Evolutionary conservation across 2,888 invertebrate genomes (phyloP), one percentile per base, ranked within the genome.

Genomic region (Candidula unifasciata): DNA sequence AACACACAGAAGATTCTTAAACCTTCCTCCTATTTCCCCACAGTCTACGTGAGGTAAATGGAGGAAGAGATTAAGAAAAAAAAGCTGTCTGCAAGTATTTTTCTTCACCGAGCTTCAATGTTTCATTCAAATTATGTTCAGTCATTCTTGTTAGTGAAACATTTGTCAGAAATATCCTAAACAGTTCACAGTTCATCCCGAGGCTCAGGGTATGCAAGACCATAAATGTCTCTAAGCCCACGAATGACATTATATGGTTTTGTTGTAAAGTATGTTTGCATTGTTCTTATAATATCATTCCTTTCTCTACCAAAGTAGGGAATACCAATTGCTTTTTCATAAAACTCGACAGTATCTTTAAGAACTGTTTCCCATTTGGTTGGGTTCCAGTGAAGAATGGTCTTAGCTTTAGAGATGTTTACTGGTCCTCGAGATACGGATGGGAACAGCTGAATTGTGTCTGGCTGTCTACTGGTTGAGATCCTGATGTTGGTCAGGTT

Each of bases 361-460:
- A 94, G 82, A 8, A 92, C 93, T 37, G 89, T 88, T 16, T 90
- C 87, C 90, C 92, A 92, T 0, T 91, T 88, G 0, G 94, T 93
- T 0, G 94, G 94, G 13, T 89, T 87, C 91, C 94, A 94, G 35
- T 89, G 89, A 0, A 94, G 88, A 24, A 88, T 64, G 6, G 89
- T 85, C 85, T 90, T 89, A 0, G 93, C 94, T 86, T 94, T 94
- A 10, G 89, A 86, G 27, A 92, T 93, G 82, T 93, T 92, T 0
- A 94, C 87, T 3, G 93, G 91, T 3, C 94, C 94, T 37, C 91
- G 86, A 30, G 89, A 91, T 0, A 94, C 94, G 0, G 94, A 93
- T 0, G 94, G 94, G 87, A 93, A 94, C 3, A 94, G 86, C 86
- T 91, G 91, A 73, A 93, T 90, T 0, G 91, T 90, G 18, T 90